phyloP scores from a whole-genome alignment of 1,140 invertebrate species.

The Megathymus violae region DNA sequence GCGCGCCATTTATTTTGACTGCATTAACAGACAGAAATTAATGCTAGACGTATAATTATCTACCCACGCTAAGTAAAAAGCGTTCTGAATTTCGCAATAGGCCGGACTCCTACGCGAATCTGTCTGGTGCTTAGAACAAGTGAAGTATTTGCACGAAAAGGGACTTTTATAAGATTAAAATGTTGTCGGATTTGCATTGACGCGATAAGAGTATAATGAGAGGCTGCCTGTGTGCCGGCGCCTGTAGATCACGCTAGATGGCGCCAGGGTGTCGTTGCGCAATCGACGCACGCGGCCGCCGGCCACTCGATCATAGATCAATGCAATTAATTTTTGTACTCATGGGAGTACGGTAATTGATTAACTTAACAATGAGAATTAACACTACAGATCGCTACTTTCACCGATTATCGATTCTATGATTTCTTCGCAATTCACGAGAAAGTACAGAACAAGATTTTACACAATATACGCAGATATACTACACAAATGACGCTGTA shows the following conservation, averaged over 20 bases:
- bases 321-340: conserved; percentile 42
- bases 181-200: conserved; percentile 72
- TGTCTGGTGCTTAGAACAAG: conserved; percentile 51
- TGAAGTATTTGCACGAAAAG: conserved; percentile 54
- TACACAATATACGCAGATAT: no score
- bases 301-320: conserved; percentile 47
- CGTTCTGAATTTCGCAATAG: conserved; percentile 68
- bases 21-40: conserved; percentile 65
- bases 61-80: conserved; percentile 69
- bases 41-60: conserved; percentile 71
- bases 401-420: conserved; percentile 25
- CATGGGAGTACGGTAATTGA: conserved; percentile 27
- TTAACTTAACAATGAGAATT: conserved; percentile 24
- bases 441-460: conserved; percentile 21
- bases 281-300: conserved; percentile 53
- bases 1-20: conserved; percentile 52
- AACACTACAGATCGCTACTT: conserved; percentile 12
- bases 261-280: conserved; percentile 66
- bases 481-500: neutral
- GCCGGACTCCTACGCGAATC: conserved; percentile 48
- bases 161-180: conserved; percentile 72
- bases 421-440: conserved; percentile 3
- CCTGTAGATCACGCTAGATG: conserved; percentile 75
- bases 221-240: conserved; percentile 53
- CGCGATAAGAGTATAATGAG: conserved; percentile 68